Evolutionary conservation across 2,797 vertebrate genomes (phyloP).

Genomic region (Phrynocephalus guinanensis): DNA sequence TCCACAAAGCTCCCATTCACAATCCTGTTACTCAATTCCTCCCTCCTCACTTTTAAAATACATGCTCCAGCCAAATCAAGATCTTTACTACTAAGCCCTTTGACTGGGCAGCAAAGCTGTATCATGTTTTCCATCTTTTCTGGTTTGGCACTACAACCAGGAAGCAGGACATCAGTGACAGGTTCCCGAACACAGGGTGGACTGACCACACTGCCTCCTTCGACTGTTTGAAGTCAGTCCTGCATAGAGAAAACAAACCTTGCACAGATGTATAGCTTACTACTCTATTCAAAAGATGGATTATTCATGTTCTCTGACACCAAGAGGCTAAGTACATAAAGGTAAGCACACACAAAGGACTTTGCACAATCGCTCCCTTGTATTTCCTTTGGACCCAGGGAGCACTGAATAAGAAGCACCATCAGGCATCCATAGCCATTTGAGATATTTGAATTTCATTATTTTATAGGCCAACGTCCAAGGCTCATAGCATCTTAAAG

Average conservation of each 20-base stretch:
- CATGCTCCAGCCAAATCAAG: not conserved
- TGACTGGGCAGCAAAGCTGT: not conserved
- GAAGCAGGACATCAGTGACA: not conserved
- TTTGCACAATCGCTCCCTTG: not conserved
- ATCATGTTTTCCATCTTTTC: not conserved
- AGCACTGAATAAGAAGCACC: not conserved
- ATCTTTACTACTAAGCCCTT: not conserved
- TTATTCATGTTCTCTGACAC: not conserved
- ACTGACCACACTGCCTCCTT: not conserved
- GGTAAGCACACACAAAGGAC: not conserved
- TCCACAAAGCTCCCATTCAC: no score
- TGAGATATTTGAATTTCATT: not conserved
- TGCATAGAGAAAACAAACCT: not conserved
- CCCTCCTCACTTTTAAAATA: no score
- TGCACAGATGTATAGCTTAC: not conserved
- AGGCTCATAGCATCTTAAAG: not conserved
- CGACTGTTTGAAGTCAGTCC: not conserved
- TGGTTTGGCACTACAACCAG: not conserved
- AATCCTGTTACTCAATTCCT: no score
- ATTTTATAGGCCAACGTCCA: not conserved
- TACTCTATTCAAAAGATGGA: not conserved
- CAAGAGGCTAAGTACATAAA: not conserved
- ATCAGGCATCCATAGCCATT: not conserved
- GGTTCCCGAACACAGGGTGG: not conserved
- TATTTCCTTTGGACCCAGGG: not conserved